Conservation (phyloP, 2,113 vertebrate genomes). For the Ahaetulla prasina region DNA sequence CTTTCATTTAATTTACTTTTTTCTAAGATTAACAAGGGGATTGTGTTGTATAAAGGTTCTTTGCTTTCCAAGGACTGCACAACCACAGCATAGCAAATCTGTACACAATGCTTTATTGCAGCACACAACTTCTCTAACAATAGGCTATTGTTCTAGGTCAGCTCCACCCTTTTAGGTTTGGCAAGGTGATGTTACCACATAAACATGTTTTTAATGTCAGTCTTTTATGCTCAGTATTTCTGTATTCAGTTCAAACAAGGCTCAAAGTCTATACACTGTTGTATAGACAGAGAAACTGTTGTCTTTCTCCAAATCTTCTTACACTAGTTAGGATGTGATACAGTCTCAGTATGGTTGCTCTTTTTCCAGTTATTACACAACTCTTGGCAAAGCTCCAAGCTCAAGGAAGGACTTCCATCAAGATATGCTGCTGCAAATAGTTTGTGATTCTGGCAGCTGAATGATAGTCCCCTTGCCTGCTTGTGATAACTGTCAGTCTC, state of each 20-base stretch:
- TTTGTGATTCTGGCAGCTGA: neutral
- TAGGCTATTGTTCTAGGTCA: neutral
- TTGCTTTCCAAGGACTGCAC: neutral
- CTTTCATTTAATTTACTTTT: neutral
- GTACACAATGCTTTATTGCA: neutral
- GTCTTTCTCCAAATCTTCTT: neutral
- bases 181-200: neutral
- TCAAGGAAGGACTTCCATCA: neutral
- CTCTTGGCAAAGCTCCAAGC: neutral
- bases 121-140: neutral
- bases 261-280: neutral
- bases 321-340: neutral
- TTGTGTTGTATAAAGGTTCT: neutral
- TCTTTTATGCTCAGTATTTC: neutral
- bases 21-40: neutral
- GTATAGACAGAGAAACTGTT: too few species aligned
- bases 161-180: neutral
- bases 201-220: neutral
- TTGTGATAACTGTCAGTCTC: neutral
- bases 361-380: neutral
- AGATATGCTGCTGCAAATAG: neutral
- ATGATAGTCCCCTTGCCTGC: neutral
- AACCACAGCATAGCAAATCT: neutral
- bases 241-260: neutral
- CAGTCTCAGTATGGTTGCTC: neutral